These are phyloP conservation scores for Drosophila demipolita DNA, from an alignment of 2,888 invertebrate genomes.

Conservation along the genomic window DNA sequence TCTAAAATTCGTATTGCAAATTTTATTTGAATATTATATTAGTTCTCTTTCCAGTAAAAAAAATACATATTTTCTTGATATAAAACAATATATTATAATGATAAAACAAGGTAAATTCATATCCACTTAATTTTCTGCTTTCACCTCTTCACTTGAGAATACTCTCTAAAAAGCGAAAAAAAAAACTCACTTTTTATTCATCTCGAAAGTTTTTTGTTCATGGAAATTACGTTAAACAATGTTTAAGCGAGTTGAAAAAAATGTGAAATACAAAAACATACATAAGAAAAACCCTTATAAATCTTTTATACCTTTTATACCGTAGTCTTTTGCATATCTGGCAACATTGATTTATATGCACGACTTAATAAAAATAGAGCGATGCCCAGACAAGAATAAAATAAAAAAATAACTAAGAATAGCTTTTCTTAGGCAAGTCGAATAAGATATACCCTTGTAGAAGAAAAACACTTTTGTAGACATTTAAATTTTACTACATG, in stretches of 20 bases:
- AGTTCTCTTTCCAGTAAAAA: background rate
- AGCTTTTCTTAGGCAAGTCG: background rate
- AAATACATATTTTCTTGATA: too few relatives aligned
- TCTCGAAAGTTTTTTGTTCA: constrained; percentile 41
- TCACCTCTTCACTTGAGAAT: background rate
- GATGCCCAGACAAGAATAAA: constrained; percentile 57
- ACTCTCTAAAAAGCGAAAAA: constrained; percentile 2
- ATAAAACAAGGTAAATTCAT: background rate
- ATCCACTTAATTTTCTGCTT: background rate
- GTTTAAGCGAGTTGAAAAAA: constrained; percentile 53
- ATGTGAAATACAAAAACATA: constrained; percentile 2
- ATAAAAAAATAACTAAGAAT: constrained; percentile 6
- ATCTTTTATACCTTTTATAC: constrained; percentile 82
- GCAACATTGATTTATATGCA: constrained; percentile 83
- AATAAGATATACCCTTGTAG: background rate
- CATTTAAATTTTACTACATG: background rate
- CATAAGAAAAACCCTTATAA: constrained; percentile 62
- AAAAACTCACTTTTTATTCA: constrained; percentile 39
- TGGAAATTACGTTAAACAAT: constrained; percentile 65
- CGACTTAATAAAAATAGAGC: constrained; percentile 79
- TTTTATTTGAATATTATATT: background rate
- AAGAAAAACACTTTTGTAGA: background rate
- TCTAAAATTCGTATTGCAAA: background rate
- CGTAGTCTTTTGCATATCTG: constrained; percentile 76
- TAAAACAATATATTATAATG: too few relatives aligned